Base-by-base conservation (phyloP, 1,140 invertebrate genomes). In the Orchesella cincta region DNA sequence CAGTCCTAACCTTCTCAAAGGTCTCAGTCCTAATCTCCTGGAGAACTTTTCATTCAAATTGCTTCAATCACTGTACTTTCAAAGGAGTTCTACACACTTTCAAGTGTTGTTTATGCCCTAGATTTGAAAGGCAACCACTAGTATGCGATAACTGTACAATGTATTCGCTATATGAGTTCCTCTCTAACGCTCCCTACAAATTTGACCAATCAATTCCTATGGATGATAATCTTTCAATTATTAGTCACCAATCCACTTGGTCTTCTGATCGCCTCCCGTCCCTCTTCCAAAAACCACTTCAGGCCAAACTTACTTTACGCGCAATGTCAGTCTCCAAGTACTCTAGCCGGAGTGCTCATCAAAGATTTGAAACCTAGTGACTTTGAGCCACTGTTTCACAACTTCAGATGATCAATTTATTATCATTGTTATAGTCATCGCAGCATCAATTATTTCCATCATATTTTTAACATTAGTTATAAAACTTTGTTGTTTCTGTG, bases 21-120 rank as follows among this genome's bases (percentile, higher is more conserved):
- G n/a, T n/a, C n/a, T n/a, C n/a, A 90, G 90, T 20, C 93, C 93
- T 82, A 90, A 91, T 1, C 90, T 92, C 82, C 85, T 94, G 71
- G 90, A 88, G 36, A 89, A 90, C 81, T 87, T 93, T 80, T 93
- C 91, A 35, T 88, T 93, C 81, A 80, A 64, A 67, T 79, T 74
- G 76, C 77, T 36, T 62, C 73, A 62, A 79, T 81, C 33, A 28
- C 73, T 28, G 64, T 64, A 1, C 73, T 81, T 18, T 73, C 80
- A 2, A n/a, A n/a, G n/a, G n/a, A n/a, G n/a, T n/a, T n/a, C n/a
- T n/a, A n/a, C n/a, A n/a, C n/a, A n/a, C n/a, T n/a, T n/a, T n/a
- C n/a, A n/a, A n/a, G n/a, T n/a, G n/a, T n/a, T n/a, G n/a, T n/a
- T n/a, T n/a, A n/a, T n/a, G n/a, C n/a, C n/a, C n/a, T n/a, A n/a